These are phyloP conservation scores for Pammene fasciana DNA, from an alignment of 2,888 invertebrate genomes.

Conservation along the genomic window DNA sequence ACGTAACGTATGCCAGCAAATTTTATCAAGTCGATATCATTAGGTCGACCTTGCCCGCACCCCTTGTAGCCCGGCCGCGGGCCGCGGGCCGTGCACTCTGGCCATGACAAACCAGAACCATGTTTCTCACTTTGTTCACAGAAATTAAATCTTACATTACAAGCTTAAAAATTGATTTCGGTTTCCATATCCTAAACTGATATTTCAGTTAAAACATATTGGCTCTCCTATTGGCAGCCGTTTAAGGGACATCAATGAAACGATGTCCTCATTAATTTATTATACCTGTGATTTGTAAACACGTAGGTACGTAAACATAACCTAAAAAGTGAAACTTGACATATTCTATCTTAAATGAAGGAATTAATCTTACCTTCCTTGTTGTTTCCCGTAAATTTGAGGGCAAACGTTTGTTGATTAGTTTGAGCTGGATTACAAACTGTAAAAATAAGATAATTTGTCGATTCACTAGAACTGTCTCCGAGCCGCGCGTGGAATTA, in stretches of 20 bases:
- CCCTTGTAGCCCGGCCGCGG: neutral
- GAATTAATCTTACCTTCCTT: constrained; percentile 20
- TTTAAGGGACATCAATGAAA: no score
- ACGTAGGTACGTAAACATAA: constrained; percentile 7
- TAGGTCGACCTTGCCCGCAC: constrained; percentile 31
- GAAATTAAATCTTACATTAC: constrained; percentile 1
- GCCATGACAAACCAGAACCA: constrained; percentile 11
- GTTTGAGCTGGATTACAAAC: neutral
- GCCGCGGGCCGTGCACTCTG: constrained; percentile 7
- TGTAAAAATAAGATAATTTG: constrained; percentile 7
- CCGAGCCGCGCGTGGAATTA: constrained; percentile 11
- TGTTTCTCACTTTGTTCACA: constrained; percentile 13
- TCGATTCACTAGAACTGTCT: constrained; percentile 12
- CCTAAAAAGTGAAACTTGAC: constrained; percentile 12
- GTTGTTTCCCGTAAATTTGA: neutral
- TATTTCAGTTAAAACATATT: neutral
- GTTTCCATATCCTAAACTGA: neutral
- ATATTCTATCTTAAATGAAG: neutral
- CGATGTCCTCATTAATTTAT: no score
- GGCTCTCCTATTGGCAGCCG: no score
- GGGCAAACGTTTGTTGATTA: neutral
- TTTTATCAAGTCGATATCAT: constrained; percentile 35
- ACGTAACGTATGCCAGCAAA: neutral
- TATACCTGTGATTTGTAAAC: neutral
- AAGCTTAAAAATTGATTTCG: neutral